Percentiles rank a stretch among this genome's conserved stretches.
Conservation (phyloP, 1,140 invertebrate genomes). For the Musca vetustissima region DNA sequence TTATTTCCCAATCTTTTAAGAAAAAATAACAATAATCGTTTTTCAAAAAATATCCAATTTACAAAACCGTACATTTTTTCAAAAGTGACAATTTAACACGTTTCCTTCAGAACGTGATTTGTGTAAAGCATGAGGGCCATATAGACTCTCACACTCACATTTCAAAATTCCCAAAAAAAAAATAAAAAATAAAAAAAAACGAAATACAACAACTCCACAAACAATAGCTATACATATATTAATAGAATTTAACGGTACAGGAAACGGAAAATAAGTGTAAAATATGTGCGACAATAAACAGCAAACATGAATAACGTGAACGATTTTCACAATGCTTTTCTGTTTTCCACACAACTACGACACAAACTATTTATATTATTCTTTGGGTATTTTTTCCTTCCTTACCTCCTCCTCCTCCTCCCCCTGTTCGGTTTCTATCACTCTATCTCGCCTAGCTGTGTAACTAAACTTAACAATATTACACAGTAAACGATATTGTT, state of each 20-base stretch:
- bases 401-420: background rate
- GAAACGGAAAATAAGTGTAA: conserved; percentile 20
- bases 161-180: background rate
- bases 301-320: background rate
- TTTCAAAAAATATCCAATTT: conserved; percentile 10
- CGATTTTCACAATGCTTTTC: no score
- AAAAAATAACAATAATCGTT: no score
- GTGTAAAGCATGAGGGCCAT: background rate
- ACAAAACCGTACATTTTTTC: conserved; percentile 15
- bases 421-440: background rate
- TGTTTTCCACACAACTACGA: no score
- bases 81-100: conserved; percentile 25
- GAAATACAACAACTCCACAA: background rate
- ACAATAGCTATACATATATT: background rate
- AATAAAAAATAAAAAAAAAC: no score
- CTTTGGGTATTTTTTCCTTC: no score
- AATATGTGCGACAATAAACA: background rate
- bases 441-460: no score
- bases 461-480: background rate
- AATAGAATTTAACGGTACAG: conserved; percentile 2
- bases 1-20: no score
- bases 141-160: background rate
- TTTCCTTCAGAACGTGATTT: conserved; percentile 17
- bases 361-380: no score
- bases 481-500: conserved; percentile 16